These are phyloP conservation scores for Pelodiscus sinensis DNA, from an alignment of 2,113 vertebrate genomes.

Conservation along the genomic window DNA sequence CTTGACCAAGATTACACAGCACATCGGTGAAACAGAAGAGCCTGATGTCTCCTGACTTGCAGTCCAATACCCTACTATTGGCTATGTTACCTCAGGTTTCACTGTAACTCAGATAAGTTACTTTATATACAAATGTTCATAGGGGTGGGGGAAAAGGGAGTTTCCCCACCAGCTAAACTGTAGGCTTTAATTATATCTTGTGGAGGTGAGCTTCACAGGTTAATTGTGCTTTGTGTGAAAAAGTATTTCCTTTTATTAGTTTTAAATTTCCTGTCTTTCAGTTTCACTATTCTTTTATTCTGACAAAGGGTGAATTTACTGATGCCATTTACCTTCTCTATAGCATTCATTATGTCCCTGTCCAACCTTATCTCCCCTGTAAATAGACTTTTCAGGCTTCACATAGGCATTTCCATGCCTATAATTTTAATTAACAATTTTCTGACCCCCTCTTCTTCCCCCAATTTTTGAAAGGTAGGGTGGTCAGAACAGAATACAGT, in stretches of 20 bases:
- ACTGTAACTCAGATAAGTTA: background rate
- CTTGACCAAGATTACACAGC: background rate
- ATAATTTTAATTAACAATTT: background rate
- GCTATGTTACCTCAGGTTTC: background rate
- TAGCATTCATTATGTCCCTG: background rate
- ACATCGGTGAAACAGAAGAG: background rate
- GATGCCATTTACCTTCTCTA: background rate
- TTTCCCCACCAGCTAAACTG: background rate
- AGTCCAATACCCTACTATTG: background rate
- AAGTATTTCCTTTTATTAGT: background rate
- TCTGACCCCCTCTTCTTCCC: background rate
- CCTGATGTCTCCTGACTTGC: background rate
- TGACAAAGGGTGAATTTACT: background rate
- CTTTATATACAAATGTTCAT: background rate
- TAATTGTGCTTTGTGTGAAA: background rate
- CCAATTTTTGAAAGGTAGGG: fast-evolving
- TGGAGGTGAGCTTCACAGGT: background rate
- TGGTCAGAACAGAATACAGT: background rate
- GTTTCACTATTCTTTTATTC: background rate
- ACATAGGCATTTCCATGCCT: background rate
- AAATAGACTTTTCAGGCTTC: background rate
- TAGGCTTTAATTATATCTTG: background rate
- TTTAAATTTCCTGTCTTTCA: background rate
- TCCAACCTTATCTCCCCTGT: background rate
- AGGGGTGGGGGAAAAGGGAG: too few relatives aligned